Base-by-base conservation (phyloP, 2,888 invertebrate species). In the Sphecodes monilicornis region DNA sequence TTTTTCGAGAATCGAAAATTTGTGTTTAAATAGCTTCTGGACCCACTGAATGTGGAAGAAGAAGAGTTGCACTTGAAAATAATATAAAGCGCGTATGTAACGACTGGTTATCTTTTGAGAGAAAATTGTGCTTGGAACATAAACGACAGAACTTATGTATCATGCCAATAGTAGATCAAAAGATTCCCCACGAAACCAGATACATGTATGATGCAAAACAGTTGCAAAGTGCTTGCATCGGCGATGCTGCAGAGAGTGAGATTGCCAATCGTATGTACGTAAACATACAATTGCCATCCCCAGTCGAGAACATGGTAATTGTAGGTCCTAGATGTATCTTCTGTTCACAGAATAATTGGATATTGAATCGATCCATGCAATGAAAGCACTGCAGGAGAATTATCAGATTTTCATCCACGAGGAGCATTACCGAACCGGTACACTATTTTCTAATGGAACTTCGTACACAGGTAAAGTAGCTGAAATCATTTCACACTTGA, bases 81-180 rank as follows among this genome's bases (percentile, higher is more conserved):
- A 13, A 16, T 4, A 26, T 16, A 16, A 13, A 57, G 29, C n/a
- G 29, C 57, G 26, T 60, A 29, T 16, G 16, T 1, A n/a, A 60
- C 57, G 57, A 60, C 22, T 50, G 50, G 10, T 22, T 22, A 22
- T 50, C n/a, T 50, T 22, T 22, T 3, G 22, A 50, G 22, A 22
- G 8, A 3, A 50, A 1, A 60, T 29, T 13, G 13, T 16, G 57
- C 57, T 60, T 29, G 29, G 57, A 60, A 29, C 29, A n/a, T 60
- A 29, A 29, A 1, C 16, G 13, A 29, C 6, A 29, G 57, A 29
- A 60, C 57, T 60, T 16, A n/a, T 26, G 57, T 29, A 6, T 60
- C 57, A 16, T 26, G 13, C 57, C 16, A 16, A 16, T n/a, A 60
- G 64, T 64, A 64, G 73, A 78, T 81, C 69, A 80, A 69, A 76